Conservation (phyloP, 2,888 invertebrate species). For the Drosophila pseudotalamancana region DNA sequence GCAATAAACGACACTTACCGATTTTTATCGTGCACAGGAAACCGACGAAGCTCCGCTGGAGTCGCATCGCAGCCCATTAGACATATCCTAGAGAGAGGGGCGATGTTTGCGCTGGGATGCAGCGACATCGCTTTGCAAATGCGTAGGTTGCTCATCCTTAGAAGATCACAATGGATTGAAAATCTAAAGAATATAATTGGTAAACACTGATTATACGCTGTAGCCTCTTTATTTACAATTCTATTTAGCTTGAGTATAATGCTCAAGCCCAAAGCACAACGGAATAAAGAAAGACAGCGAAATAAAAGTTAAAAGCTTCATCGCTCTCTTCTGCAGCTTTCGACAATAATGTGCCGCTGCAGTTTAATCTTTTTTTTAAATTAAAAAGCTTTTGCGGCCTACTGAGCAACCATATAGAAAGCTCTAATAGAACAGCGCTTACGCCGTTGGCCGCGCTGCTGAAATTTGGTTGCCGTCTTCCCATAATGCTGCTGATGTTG, state of each 20-base stretch:
- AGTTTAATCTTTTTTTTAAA: conserved; percentile 37
- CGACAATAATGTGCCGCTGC: conserved; percentile 32
- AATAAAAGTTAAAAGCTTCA: conserved; percentile 45
- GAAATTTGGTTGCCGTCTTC: conserved; percentile 1
- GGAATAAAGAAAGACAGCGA: conserved; percentile 1
- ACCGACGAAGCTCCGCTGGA: conserved; percentile 72
- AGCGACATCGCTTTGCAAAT: conserved; percentile 63
- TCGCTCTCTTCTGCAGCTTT: conserved; percentile 47
- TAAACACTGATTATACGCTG: conserved; percentile 2
- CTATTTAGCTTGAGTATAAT: conserved; percentile 25
- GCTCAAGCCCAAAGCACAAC: conserved; percentile 10
- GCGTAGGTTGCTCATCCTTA: conserved; percentile 52
- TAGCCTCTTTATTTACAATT: conserved; percentile 21
- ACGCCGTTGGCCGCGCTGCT: conserved; percentile 12
- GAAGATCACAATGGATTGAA: not conserved
- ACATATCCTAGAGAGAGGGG: conserved; percentile 52
- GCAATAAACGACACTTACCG: conserved; percentile 75
- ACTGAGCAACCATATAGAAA: conserved; percentile 38
- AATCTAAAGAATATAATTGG: not conserved
- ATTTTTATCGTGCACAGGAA: conserved; percentile 73
- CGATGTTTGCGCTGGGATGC: conserved; percentile 43
- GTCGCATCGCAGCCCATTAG: conserved; percentile 71
- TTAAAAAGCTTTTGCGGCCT: conserved; percentile 38
- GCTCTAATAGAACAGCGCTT: conserved; percentile 64
- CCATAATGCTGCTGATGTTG: conserved; percentile 41